Base-by-base conservation (phyloP, 2,888 invertebrate species). In the Euzetes globulus region DNA sequence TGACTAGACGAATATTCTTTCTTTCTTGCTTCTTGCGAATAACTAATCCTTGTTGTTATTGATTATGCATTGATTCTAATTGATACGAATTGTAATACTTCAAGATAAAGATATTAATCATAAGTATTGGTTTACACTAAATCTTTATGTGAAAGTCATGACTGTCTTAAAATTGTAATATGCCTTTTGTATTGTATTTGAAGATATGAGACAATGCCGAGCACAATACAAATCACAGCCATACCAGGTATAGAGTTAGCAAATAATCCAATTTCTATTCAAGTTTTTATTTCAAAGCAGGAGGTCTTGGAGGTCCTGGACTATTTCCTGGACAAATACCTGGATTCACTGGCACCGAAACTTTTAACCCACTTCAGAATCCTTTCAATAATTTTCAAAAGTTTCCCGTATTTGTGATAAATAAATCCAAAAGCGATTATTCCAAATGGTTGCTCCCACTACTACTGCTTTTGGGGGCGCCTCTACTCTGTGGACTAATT, bases 231-330 rank as follows among this genome's bases (percentile, higher is more conserved):
- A 41, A 37, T 68, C 22, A 29, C 68, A 22, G 68, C 68, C 1
- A 37, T 68, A 9, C 68, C 68, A 41, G 68, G 68, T 68, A 68
- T 29, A n/a, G n/a, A n/a, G n/a, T n/a, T n/a, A n/a, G n/a, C n/a
- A n/a, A n/a, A n/a, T n/a, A n/a, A n/a, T n/a, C n/a, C n/a, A n/a
- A n/a, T n/a, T n/a, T n/a, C n/a, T n/a, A 33, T 33, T 33, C 33
- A 33, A 33, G 33, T 33, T 60, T 29, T 60, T 17, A 52, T 52
- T 11, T 9, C 6, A 25, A 60, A 60, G 27, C 27, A 25, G 60
- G 60, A 15, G 60, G 60, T 60, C 7, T 41, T 13, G 41, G 41
- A 41, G 41, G 11, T 9, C 41, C 41, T 41, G 41, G 41, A 41
- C 13, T 41, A 1, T 41, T 41, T 41, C 41, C 41, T 5, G 41